Conservation (phyloP, 2,113 vertebrate genomes). For the Promerops cafer region DNA sequence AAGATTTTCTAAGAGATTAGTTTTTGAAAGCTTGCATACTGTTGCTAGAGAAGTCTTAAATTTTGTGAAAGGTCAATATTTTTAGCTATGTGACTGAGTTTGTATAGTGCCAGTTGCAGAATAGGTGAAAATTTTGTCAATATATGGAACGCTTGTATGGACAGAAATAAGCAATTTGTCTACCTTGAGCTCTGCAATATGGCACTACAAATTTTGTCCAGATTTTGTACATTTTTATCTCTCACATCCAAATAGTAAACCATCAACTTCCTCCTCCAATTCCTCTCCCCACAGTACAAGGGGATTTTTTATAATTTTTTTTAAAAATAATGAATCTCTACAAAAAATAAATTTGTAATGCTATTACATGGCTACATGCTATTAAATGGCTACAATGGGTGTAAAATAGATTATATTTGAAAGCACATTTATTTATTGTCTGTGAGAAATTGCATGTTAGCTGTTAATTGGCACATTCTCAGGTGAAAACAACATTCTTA, state of each 20-base stretch:
- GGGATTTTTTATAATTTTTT: neutral
- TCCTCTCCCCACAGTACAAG: neutral
- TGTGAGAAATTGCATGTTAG: neutral
- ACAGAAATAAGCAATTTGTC: neutral
- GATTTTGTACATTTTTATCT: neutral
- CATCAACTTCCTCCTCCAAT: neutral
- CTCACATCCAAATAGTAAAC: neutral
- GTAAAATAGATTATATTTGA: neutral
- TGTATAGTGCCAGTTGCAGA: neutral
- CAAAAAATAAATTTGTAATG: neutral
- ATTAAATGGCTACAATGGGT: neutral
- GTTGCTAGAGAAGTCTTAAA: neutral
- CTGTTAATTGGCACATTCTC: neutral
- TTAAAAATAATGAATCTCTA: neutral
- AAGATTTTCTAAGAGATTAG: neutral
- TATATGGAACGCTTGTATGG: neutral
- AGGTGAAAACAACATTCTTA: neutral
- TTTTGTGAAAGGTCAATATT: neutral
- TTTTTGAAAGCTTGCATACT: neutral
- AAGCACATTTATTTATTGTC: neutral
- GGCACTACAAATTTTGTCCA: neutral
- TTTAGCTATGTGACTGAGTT: neutral
- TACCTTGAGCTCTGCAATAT: neutral
- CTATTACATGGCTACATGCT: neutral
- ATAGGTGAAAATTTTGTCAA: neutral